Evolutionary conservation across 1,140 invertebrate species (phyloP), one percentile per base, ranked within the genome.

Genomic region (Harpegnathos saltator): DNA sequence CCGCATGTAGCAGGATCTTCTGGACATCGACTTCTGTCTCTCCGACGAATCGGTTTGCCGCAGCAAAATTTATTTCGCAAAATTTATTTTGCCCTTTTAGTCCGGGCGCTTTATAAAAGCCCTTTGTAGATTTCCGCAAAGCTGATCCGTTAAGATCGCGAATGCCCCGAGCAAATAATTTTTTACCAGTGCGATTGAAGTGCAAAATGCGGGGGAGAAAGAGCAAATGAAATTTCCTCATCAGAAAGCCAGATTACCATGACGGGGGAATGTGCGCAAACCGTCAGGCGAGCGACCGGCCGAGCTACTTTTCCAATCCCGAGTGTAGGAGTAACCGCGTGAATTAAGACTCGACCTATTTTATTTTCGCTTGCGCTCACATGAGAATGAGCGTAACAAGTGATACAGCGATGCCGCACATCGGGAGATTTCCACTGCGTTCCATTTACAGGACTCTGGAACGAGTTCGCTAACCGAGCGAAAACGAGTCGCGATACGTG

Each of bases 301-400:
- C 1, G 17, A 74, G 29, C 9, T 4, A 52, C 48, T 75, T 75
- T 63, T 54, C 3, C 29, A 65, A 54, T 77, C 38, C 29, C 19
- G 22, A 9, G 26, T 59, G 44, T 54, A 61, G 61, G 48, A 61
- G 22, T 61, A 22, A 65, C 61, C 1, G 5, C 52, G 15, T 52
- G 65, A 77, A 63, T 77, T 77, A 77, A 77, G 29, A 65, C 61
- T 65, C 56, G 61, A 77, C 61, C 74, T 65, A 77, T 77, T 77
- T 77, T 9, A 38, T 56, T 44, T 44, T 54, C 26, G 29, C 48
- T 19, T 22, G 59, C 26, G 26, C 0, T 22, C 3, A 14, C 17
- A 22, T 44, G 33, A 29, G 71, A 38, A 65, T 52, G 19, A 50
- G 74, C 48, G 59, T 77, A 77, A 77, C 74, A 65, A 77, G 74